Base-by-base conservation (phyloP, 2,888 invertebrate species). In the Aleiodes alternator region DNA sequence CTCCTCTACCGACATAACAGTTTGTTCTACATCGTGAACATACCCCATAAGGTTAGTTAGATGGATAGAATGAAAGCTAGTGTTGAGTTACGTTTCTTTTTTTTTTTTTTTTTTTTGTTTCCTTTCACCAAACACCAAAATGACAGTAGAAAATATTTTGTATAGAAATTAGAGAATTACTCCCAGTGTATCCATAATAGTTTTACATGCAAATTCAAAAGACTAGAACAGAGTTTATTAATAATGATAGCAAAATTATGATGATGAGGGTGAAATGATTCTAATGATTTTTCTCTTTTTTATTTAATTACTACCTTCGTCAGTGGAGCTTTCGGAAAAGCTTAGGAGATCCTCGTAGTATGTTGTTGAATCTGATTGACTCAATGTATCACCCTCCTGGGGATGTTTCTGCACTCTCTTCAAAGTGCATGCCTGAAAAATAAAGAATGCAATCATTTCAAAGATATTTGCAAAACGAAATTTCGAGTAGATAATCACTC, bases 311-410 rank as follows among this genome's bases (percentile, higher is more conserved):
- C 56, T 90, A 94, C 96, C 96, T 90, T 97, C 97, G 87, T 96
- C 96, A 56, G 95, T 95, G 76, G 96, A 95, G 69, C 96, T 96
- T 87, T 97, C 97, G 0, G 97, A 96, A 88, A 96, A 96, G 85
- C 97, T 96, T 75, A 96, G 93, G 90, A 97, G 95, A 90, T 98
- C 97, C 90, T 97, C 97, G 90, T 97, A 97, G 90, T 97, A 98
- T n/a, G 97, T 97, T 66, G 97, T 97, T 9, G 97, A 97, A 90
- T 97, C 98, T 4, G 97, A 97, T 80, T 94, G 94, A 87, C 94
- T 95, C 77, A 95, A 93, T 66, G 95, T 95, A 87, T 97, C 97
- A 59, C 95, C 96, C 87, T 95, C 95, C 55, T 95, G 94, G 76
- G 96, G 95, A 90, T 96, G 95, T 84, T 95, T 94, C 87, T 94